phyloP scores from a whole-genome alignment of 1,140 invertebrate species.

The Lethocerus indicus region DNA sequence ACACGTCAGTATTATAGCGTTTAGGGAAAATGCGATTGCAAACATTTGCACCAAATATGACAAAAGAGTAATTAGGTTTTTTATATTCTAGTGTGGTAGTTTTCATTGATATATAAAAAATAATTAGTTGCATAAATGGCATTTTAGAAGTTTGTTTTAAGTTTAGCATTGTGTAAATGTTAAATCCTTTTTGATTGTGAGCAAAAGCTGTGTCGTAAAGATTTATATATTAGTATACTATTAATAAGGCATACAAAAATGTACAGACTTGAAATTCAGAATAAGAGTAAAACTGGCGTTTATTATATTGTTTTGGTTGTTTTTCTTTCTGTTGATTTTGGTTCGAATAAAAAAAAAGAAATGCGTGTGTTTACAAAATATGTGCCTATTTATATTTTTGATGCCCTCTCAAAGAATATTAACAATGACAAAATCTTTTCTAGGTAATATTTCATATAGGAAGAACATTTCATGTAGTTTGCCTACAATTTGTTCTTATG shows the following conservation, averaged over 20 bases:
- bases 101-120: too few species aligned
- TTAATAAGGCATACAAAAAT: conserved; percentile 9
- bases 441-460: too few species aligned
- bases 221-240: conserved; percentile 13
- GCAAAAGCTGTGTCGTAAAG: conserved; percentile 14
- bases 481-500: too few species aligned
- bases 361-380: conserved; percentile 11
- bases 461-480: too few species aligned
- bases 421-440: too few species aligned
- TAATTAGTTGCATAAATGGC: too few species aligned
- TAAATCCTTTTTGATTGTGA: conserved; percentile 3
- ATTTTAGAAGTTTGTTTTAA: conserved; percentile 8
- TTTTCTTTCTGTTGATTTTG: conserved; percentile 14
- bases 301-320: conserved; percentile 10
- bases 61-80: too few species aligned
- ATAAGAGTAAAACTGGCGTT: conserved; percentile 8
- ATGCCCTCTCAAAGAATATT: too few species aligned
- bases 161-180: conserved; percentile 12
- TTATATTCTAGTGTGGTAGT: too few species aligned
- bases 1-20: too few species aligned
- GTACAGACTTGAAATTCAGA: conserved; percentile 14
- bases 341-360: conserved; percentile 11
- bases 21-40: too few species aligned
- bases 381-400: conserved; percentile 4
- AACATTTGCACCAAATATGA: too few species aligned